Evolutionary conservation across 2,888 invertebrate species (phyloP).

Genomic region (Erebia palarica): DNA sequence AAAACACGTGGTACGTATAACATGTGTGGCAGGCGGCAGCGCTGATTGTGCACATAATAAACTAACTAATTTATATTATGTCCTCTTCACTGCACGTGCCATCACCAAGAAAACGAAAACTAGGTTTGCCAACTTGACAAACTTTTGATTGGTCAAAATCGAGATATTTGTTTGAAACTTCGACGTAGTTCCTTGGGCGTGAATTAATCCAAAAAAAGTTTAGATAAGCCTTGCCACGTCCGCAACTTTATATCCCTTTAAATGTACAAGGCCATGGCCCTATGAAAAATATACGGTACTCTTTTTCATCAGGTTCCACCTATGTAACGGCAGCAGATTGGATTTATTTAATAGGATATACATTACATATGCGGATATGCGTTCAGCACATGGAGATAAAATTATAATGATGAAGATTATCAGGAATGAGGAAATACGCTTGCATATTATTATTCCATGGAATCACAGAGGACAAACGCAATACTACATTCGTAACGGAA

Average conservation of each 20-base stretch:
- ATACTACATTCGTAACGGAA: slow-evolving; percentile 48
- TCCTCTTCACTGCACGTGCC: slow-evolving; percentile 1
- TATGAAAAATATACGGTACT: background rate
- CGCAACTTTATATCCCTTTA: background rate
- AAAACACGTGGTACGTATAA: slow-evolving; percentile 28
- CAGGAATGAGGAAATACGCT: slow-evolving; percentile 17
- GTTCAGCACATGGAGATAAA: slow-evolving; percentile 22
- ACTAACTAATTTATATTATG: slow-evolving; percentile 16
- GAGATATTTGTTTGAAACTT: background rate
- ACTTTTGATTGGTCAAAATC: background rate
- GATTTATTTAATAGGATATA: background rate
- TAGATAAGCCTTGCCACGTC: background rate
- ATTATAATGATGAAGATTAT: slow-evolving; percentile 8
- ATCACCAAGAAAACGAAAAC: background rate
- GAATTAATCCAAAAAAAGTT: background rate
- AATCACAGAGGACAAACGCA: slow-evolving; percentile 16
- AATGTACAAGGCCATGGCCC: background rate
- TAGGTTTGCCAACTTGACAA: background rate
- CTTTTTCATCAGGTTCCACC: too few relatives aligned
- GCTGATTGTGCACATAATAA: slow-evolving; percentile 23
- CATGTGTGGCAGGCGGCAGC: slow-evolving; percentile 24
- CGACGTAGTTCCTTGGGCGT: background rate
- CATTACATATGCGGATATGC: slow-evolving; percentile 6
- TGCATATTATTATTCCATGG: slow-evolving; percentile 16
- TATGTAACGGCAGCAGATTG: background rate